Conservation (phyloP, 2,113 vertebrate species). For the Nothobranchius kuhntae region DNA sequence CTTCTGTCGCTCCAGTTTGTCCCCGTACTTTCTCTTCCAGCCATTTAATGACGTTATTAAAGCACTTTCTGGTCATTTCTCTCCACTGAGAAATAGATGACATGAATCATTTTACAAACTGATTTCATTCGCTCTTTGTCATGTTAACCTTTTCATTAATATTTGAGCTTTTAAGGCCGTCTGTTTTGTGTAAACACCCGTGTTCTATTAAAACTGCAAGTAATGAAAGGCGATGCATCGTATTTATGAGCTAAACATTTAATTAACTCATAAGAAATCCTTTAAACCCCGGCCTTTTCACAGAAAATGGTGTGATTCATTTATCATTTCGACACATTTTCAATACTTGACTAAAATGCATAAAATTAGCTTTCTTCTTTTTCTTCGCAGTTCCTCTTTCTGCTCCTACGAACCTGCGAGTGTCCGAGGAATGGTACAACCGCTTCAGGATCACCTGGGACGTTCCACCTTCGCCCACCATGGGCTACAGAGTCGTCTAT, state of each 20-base stretch:
- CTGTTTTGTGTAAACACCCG: not conserved
- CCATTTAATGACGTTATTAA: not conserved
- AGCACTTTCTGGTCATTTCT: not conserved
- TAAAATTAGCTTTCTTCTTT: not conserved
- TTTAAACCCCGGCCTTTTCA: no score
- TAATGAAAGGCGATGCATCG: not conserved
- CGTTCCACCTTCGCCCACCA: slow-evolving; percentile 83
- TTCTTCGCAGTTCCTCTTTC: slow-evolving; percentile 84
- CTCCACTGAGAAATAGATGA: not conserved
- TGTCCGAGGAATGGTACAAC: slow-evolving; percentile 98
- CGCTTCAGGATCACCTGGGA: slow-evolving; percentile 94
- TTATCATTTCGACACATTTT: not conserved
- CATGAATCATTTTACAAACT: not conserved
- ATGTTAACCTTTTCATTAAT: not conserved
- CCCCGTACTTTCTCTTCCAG: not conserved
- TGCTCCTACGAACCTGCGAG: slow-evolving; percentile 86
- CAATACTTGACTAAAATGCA: not conserved
- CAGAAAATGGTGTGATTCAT: not conserved
- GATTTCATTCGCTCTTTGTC: not conserved
- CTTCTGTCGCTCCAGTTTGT: not conserved
- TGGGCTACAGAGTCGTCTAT: slow-evolving; percentile 95
- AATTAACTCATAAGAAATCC: not conserved
- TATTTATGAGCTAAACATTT: not conserved
- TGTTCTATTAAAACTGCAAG: not conserved
- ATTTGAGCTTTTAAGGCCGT: no score